Evolutionary conservation across 2,113 vertebrate species (phyloP).

Genomic region (Scomber scombrus): DNA sequence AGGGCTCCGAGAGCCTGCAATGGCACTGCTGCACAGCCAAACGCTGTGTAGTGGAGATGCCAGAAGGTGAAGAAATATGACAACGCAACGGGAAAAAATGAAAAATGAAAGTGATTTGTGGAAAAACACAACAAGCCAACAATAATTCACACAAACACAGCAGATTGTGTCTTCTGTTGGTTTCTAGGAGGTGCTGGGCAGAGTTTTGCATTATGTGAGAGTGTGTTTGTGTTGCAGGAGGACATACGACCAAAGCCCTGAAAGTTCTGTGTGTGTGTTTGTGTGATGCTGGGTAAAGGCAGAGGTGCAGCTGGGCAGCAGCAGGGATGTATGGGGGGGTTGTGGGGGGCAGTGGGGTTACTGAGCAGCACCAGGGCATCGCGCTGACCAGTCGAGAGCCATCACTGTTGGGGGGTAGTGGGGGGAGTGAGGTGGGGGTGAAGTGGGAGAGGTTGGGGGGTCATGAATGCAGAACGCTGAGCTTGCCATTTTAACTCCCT

Average conservation of each 20-base stretch:
- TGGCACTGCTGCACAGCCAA: background rate
- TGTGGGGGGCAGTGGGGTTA: constrained; percentile 46
- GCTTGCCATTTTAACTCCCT: constrained; percentile 71
- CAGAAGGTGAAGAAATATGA: background rate
- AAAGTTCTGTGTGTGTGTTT: constrained; percentile 55
- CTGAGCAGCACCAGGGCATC: constrained; percentile 47
- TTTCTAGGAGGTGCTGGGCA: constrained; percentile 61
- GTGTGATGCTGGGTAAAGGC: constrained; percentile 15
- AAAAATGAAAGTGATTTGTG: background rate
- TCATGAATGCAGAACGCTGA: constrained; percentile 83
- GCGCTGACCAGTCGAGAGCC: constrained; percentile 66
- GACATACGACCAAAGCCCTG: constrained; percentile 55
- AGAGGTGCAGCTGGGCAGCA: constrained; percentile 32
- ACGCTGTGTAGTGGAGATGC: background rate
- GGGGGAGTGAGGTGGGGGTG: background rate
- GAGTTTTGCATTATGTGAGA: constrained; percentile 61
- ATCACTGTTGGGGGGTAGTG: constrained; percentile 35
- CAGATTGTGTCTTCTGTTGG: constrained; percentile 31
- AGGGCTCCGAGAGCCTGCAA: background rate
- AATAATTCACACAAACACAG: constrained; percentile 21
- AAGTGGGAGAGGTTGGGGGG: background rate
- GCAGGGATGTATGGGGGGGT: background rate
- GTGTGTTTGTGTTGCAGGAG: constrained; percentile 36
- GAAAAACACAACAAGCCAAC: background rate
- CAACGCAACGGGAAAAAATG: background rate